These are phyloP conservation scores for Ectemnius lituratus DNA, from an alignment of 2,888 invertebrate species.

Conservation along the genomic window DNA sequence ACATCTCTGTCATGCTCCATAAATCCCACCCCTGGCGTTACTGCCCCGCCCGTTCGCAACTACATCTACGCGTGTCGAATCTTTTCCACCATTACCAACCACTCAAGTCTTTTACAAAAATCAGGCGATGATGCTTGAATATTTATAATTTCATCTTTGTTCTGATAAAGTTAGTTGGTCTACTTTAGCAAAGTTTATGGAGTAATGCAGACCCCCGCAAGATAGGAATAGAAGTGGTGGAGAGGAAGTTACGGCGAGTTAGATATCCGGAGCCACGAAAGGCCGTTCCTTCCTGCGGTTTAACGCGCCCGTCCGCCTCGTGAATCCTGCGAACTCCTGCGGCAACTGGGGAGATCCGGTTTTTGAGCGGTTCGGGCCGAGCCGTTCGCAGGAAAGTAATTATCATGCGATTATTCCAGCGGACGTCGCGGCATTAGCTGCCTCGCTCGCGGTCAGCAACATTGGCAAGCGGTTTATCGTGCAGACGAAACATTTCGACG, in stretches of 20 bases:
- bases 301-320: constrained; percentile 62
- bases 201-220: background rate
- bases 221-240: constrained; percentile 10
- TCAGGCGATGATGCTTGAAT: background rate
- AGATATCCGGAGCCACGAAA: constrained; percentile 61
- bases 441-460: background rate
- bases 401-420: constrained; percentile 50
- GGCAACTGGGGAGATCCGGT: constrained; percentile 50
- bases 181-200: background rate
- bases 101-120: background rate
- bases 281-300: constrained; percentile 65
- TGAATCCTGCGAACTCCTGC: constrained; percentile 52
- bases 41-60: constrained; percentile 28
- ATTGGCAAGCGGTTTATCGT: background rate
- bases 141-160: background rate
- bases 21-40: constrained; percentile 64
- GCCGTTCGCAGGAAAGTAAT: constrained; percentile 49
- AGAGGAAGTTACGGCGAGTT: constrained; percentile 52
- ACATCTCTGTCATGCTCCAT: constrained; percentile 67
- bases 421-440: constrained; percentile 37
- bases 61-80: background rate
- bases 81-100: background rate
- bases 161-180: background rate
- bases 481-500: background rate
- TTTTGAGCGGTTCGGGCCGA: constrained; percentile 43